Base-by-base conservation (phyloP, 2,113 vertebrate genomes). In the Dipodomys ordii region DNA sequence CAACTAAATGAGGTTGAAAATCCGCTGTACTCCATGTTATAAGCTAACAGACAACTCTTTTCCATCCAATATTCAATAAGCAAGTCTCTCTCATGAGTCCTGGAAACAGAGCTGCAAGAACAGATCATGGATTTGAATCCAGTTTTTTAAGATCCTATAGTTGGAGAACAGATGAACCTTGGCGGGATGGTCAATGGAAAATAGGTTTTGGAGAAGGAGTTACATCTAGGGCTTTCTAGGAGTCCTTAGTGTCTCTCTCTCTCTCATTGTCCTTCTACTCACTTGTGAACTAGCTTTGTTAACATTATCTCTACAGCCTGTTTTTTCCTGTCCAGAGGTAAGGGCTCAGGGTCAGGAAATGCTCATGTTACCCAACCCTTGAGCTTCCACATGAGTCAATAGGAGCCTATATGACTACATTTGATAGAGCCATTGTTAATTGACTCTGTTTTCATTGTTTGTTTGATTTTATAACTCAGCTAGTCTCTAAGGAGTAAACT, bases 391-490 rank as follows among this genome's bases (percentile, higher is more conserved):
- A 32, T 2, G 23, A 73, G 57, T 16, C 44, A 65, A 22, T 64
- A 64, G 68, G 68, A 65, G 20, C 16, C 76, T 53, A 27, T 57
- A 1, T 57, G 88, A 90, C 82, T 90, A 44, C 74, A 27, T 53
- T 82, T 73, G 90, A 95, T 81, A 91, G 79, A 95, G 91, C 90
- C 69, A 96, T 96, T 95, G 96, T 97, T 97, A 95, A 93, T 88
- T 96, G 97, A 97, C 96, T 96, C 93, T 96, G 96, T 95, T 96
- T 97, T 96, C 94, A 93, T 96, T 97, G 96, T 97, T 97, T 97
- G 96, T 97, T 97, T 97, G 96, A 97, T 97, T 96, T 97, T 95
- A 92, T 97, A 97, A 93, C 95, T 96, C 96, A 96, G 97, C 96
- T 96, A 97, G 95, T 94, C 97, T 97, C 96, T 94, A 96, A 94